Evolutionary conservation across 1,140 invertebrate species (phyloP).

Genomic region (Penaeus japonicus): DNA sequence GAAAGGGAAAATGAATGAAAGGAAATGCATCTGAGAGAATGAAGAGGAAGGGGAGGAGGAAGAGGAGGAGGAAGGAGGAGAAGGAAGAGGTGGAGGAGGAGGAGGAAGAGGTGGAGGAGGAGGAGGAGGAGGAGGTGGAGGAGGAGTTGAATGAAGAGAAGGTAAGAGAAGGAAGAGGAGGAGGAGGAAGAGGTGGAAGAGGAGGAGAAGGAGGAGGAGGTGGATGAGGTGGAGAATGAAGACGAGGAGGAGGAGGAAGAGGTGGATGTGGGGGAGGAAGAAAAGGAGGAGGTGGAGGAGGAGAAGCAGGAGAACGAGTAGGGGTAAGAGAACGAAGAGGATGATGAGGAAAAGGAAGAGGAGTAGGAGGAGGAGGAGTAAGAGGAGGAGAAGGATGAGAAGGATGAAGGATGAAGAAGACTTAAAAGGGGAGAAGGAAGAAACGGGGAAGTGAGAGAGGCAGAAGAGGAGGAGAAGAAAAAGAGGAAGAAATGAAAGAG

Average conservation of each 20-base stretch:
- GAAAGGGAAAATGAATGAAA: no score
- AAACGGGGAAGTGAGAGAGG: neutral
- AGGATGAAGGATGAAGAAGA: neutral
- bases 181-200: neutral
- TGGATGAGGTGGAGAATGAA: neutral
- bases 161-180: no score
- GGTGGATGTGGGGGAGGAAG: neutral
- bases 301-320: no score
- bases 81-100: no score
- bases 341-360: neutral
- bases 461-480: neutral
- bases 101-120: no score
- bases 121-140: no score
- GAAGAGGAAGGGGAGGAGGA: no score
- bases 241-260: neutral
- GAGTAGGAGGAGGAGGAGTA: neutral
- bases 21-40: no score
- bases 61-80: no score
- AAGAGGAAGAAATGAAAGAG: neutral
- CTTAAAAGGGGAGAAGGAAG: neutral
- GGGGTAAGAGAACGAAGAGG: neutral
- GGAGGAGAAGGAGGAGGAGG: neutral
- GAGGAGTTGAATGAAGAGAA: no score
- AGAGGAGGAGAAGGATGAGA: neutral
- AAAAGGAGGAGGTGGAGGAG: neutral